Evolutionary conservation across 2,113 vertebrate species (phyloP).

Genomic region (Cyanoliseus patagonus): DNA sequence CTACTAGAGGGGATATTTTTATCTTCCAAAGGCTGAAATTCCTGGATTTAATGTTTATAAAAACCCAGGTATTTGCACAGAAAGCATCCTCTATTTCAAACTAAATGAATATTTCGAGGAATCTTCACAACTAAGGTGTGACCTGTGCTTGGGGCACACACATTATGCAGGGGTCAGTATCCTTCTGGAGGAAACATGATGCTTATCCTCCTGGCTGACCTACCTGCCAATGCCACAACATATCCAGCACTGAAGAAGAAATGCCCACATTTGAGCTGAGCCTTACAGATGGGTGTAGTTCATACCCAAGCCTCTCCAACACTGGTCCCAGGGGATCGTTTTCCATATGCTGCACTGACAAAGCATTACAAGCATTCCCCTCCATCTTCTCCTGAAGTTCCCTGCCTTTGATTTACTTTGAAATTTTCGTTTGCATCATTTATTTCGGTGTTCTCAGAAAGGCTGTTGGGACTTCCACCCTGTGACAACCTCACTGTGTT

Average conservation of each 20-base stretch:
- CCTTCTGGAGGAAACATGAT: not conserved
- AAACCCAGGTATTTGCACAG: not conserved
- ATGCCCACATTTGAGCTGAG: not conserved
- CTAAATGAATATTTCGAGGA: not conserved
- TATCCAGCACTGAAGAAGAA: not conserved
- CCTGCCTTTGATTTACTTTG: not conserved
- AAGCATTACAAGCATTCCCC: not conserved
- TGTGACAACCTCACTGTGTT: not conserved
- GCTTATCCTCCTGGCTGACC: not conserved
- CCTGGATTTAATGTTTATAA: not conserved
- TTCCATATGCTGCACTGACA: not conserved
- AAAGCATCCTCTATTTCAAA: not conserved
- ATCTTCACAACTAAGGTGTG: not conserved
- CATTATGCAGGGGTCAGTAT: too few species aligned
- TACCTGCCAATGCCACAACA: not conserved
- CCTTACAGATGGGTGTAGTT: accelerated
- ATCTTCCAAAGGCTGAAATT: not conserved
- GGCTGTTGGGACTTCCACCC: not conserved
- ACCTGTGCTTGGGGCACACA: not conserved
- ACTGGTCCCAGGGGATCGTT: not conserved
- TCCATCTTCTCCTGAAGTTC: not conserved
- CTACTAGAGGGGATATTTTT: not conserved
- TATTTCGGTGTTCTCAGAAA: not conserved
- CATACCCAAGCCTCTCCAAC: not conserved
- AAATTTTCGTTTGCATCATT: not conserved